Base-by-base conservation (phyloP, 1,140 invertebrate species). In the Lasioglossum baleicum region DNA sequence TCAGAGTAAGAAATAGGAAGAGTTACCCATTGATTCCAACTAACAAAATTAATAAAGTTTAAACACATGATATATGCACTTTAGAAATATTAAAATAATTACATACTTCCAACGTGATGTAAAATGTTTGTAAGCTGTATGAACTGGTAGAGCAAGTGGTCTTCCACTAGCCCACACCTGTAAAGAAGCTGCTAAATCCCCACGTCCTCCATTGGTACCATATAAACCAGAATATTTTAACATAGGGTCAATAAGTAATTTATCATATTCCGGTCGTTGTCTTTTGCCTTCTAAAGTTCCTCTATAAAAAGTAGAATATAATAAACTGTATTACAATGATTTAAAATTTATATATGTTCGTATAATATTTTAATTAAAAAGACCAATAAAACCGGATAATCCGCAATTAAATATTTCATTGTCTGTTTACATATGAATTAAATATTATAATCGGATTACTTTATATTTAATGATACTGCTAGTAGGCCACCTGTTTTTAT, bases 21-120 rank as follows among this genome's bases (percentile, higher is more conserved):
- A 7, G 95, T 96, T 8, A 99, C 94, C 98, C 99, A 99, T 93
- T 99, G 98, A 93, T 99, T 99, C 99, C 99, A 99, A 91, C 97
- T 98, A n/a, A 85, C 40, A 93, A 87, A 93, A 87, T 65, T 71
- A 61, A 67, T 22, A 67, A 51, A n/a, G n/a, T n/a, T n/a, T 7
- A 51, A 31, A 58, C 26, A 64, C 68, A 74, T n/a, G n/a, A n/a
- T n/a, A n/a, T n/a, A n/a, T n/a, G n/a, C n/a, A n/a, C n/a, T n/a
- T n/a, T n/a, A n/a, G n/a, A n/a, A n/a, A n/a, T n/a, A n/a, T n/a
- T n/a, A n/a, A n/a, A n/a, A n/a, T n/a, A 4, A 58, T 15, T 60
- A 93, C 95, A 94, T 95, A 98, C 97, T 97, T 98, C 97, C 97
- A 99, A 89, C 98, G 93, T 56, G 96, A 97, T 56, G 96, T 96